Evolutionary conservation across 1,140 invertebrate species (phyloP).

Genomic region (Sitobion miscanthi): DNA sequence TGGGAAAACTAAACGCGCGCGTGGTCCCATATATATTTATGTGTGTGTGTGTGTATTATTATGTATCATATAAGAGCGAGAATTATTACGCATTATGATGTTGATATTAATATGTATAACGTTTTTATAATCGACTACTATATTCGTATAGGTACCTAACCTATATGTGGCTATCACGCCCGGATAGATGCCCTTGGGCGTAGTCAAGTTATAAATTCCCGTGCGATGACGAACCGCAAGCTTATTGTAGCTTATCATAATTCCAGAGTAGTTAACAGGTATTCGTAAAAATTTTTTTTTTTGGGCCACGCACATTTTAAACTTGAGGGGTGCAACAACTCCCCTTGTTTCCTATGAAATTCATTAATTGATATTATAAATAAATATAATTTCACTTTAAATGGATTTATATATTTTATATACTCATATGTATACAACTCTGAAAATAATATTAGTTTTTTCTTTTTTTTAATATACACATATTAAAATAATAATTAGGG

Average conservation of each 20-base stretch:
- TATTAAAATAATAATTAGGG: no score
- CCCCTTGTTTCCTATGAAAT: no score
- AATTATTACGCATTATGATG: conserved; percentile 9
- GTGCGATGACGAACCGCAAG: background rate
- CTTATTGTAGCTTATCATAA: background rate
- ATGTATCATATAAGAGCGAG: background rate
- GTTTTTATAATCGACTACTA: background rate
- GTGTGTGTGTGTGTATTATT: background rate
- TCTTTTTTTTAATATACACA: no score
- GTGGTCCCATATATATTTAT: background rate
- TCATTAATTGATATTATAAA: no score
- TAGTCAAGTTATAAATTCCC: background rate
- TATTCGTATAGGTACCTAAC: background rate
- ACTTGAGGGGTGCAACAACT: no score
- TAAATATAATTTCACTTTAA: no score
- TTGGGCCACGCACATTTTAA: no score
- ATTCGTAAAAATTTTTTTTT: background rate
- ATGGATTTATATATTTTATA: no score
- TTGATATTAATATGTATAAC: background rate
- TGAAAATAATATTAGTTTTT: no score
- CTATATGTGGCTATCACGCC: background rate
- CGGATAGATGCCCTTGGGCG: background rate
- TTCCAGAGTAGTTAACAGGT: background rate
- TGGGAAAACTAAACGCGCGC: background rate
- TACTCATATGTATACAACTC: no score